Evolutionary conservation across 2,113 vertebrate species (phyloP), one percentile per base, ranked within the genome.

Genomic region (Catagonus wagneri): DNA sequence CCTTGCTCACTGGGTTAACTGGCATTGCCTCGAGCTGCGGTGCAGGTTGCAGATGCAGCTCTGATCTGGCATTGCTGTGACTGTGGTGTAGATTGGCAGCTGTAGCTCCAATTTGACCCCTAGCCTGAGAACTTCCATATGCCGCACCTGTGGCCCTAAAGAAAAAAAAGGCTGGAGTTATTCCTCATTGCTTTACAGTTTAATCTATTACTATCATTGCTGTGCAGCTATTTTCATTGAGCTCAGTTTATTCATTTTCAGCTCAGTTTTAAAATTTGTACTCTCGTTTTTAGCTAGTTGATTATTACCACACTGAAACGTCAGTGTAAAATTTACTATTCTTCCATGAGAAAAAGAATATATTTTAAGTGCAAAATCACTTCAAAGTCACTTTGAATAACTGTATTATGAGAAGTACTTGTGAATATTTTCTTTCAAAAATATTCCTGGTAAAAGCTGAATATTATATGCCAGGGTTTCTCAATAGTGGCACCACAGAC

Each of bases 401-500:
- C 13, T 10, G 7, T 6, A 12, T 66, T 75, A 17, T 65, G 22
- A 76, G 85, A 52, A 85, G 14, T 20, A 2, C 14, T 15, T 65
- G 25, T 7, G 2, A 90, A 14, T 60, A 16, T 65, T 72, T 76
- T 66, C 92, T 91, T 58, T 60, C 29, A 27, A 83, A 61, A 44
- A 1, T 32, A 16, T 61, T 52, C 65, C 50, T 19, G 0, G 13
- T 29, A 25, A 23, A 27, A 56, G 68, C 12, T 68, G 22, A 16
- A 0, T 17, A 2, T 52, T 56, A 16, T 3, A 23, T 17, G 14
- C 6, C 3, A 12, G 7, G 25, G 58, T 6, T 91, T 83, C 68
- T 71, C 81, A 32, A 3, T 12, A 0, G 44, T 6, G 8, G n/a
- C 10, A 1, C 25, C 8, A 0, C 4, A 5, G 84, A 58, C 22